These are phyloP conservation scores for Hypomecis punctinalis DNA, from an alignment of 2,888 invertebrate genomes.

Conservation along the genomic window DNA sequence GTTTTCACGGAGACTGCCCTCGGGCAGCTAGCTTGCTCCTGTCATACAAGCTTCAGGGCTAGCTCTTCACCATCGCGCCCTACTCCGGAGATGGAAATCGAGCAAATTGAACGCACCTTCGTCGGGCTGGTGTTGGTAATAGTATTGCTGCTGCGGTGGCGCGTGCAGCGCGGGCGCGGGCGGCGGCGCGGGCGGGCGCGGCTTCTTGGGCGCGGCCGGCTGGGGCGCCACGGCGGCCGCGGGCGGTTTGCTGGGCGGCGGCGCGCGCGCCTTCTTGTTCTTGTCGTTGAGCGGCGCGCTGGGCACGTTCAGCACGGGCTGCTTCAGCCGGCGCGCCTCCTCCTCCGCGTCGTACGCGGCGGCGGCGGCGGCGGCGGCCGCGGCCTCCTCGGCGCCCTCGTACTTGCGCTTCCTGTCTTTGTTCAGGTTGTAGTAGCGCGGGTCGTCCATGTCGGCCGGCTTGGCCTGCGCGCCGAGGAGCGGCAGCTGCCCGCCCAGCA, in stretches of 20 bases:
- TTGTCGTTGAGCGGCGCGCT: conserved; percentile 79
- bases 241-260: conserved; percentile 65
- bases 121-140: conserved; percentile 85
- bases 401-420: conserved; percentile 89
- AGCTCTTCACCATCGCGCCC: conserved; percentile 86
- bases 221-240: conserved; percentile 76
- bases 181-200: conserved; percentile 75
- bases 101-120: conserved; percentile 86
- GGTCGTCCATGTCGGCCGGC: conserved; percentile 87
- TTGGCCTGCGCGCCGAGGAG: conserved; percentile 70
- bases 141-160: conserved; percentile 82
- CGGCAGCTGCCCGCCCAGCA: conserved; percentile 68
- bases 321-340: conserved; percentile 78
- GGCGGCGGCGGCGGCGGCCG: conserved; percentile 6
- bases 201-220: conserved; percentile 80
- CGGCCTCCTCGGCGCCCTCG: conserved; percentile 83
- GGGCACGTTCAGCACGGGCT: conserved; percentile 82
- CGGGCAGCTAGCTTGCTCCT: conserved; percentile 83
- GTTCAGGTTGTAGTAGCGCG: conserved; percentile 89
- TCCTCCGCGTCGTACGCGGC: conserved; percentile 86
- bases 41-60: conserved; percentile 86
- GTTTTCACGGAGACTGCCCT: conserved; percentile 78
- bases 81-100: conserved; percentile 85
- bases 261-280: conserved; percentile 73
- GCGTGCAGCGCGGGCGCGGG: conserved; percentile 76